These are phyloP conservation scores for Pholis gunnellus DNA, from an alignment of 2,113 vertebrate species.

Conservation along the genomic window DNA sequence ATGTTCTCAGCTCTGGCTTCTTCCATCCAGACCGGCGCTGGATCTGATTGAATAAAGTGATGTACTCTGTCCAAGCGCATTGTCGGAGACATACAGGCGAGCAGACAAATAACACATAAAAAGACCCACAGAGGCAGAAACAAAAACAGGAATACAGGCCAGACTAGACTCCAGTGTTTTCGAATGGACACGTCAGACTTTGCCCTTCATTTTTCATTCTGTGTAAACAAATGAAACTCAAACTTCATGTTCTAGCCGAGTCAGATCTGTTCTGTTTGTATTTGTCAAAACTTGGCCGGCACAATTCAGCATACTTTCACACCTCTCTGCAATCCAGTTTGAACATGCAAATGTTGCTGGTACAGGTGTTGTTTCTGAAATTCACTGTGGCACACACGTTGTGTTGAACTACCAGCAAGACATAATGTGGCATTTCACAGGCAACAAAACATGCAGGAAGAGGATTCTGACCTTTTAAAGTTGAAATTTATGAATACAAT, in stretches of 20 bases:
- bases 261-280: neutral
- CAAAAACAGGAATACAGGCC: slow-evolving; percentile 16
- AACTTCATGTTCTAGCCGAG: neutral
- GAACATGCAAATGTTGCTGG: slow-evolving; percentile 26
- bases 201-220: slow-evolving; percentile 31
- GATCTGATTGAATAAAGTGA: slow-evolving; percentile 51
- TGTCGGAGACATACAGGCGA: slow-evolving; percentile 33
- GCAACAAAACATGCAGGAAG: slow-evolving; percentile 57
- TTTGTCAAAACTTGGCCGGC: neutral
- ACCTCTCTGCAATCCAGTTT: slow-evolving; percentile 2
- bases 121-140: slow-evolving; percentile 18
- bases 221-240: slow-evolving; percentile 32
- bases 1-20: slow-evolving; percentile 59
- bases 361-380: slow-evolving; percentile 39
- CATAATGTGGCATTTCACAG: slow-evolving; percentile 76
- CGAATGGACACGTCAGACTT: slow-evolving; percentile 41
- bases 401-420: slow-evolving; percentile 50
- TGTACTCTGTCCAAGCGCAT: slow-evolving; percentile 53
- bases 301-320: neutral
- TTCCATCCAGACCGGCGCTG: slow-evolving; percentile 55
- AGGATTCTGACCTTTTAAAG: slow-evolving; percentile 73
- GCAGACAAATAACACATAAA: slow-evolving; percentile 29
- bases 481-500: slow-evolving; percentile 54
- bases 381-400: slow-evolving; percentile 23
- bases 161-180: neutral